Evolutionary conservation across 2,113 vertebrate species (phyloP).

Genomic region (Sminthopsis crassicaudata): DNA sequence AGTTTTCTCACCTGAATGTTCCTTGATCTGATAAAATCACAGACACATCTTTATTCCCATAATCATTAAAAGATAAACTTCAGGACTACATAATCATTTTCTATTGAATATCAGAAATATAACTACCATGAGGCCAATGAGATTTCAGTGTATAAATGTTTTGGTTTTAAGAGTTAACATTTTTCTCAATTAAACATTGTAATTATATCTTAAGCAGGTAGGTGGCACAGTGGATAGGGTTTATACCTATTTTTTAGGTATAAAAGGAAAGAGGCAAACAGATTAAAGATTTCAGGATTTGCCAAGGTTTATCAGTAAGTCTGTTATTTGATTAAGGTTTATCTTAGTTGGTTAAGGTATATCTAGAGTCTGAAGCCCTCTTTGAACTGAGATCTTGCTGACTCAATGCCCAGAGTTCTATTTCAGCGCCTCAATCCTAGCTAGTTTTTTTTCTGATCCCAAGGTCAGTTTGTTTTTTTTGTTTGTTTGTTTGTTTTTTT

Average conservation of each 20-base stretch:
- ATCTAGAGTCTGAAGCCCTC: not conserved
- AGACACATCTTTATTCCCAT: not conserved
- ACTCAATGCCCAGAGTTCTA: not conserved
- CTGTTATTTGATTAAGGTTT: no score
- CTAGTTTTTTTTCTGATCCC: not conserved
- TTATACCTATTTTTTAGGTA: no score
- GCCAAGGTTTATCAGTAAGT: no score
- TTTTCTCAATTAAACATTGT: not conserved
- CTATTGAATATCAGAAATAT: not conserved
- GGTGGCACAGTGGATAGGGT: not conserved
- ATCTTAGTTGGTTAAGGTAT: no score
- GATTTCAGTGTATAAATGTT: not conserved
- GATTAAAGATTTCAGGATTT: not conserved
- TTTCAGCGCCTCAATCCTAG: not conserved
- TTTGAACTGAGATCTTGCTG: not conserved
- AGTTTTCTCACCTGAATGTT: not conserved
- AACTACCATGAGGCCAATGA: not conserved
- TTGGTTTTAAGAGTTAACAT: not conserved
- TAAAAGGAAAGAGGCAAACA: no score
- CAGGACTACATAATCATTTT: no score
- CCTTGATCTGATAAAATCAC: not conserved
- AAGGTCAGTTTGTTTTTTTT: not conserved
- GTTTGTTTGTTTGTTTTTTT: no score
- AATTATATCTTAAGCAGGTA: not conserved
- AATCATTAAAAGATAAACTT: no score